phyloP scores from a whole-genome alignment of 1,140 invertebrate species.

The Melitaea cinxia region DNA sequence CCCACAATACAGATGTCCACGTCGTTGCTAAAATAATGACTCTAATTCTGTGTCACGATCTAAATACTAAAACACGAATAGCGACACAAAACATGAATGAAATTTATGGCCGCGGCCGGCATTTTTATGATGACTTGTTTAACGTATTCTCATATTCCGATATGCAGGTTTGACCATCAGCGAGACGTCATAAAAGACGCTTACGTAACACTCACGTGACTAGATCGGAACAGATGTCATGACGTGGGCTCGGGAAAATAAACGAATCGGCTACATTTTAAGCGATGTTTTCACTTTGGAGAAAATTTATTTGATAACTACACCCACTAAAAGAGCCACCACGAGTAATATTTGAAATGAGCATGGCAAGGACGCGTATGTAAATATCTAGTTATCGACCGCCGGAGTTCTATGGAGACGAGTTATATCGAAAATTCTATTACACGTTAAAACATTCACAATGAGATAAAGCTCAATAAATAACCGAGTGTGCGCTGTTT shows the following conservation, averaged over 20 bases:
- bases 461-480: constrained; percentile 21
- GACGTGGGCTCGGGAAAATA: constrained; percentile 29
- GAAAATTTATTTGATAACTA: constrained; percentile 14
- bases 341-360: neutral
- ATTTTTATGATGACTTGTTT: constrained; percentile 5
- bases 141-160: neutral
- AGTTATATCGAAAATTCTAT: constrained; percentile 13
- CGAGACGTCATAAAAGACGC: constrained; percentile 30
- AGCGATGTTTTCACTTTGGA: constrained; percentile 13
- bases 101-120: constrained; percentile 23
- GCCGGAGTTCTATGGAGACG: constrained; percentile 11
- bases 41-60: constrained; percentile 29
- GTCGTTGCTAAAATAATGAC: constrained; percentile 49
- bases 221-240: constrained; percentile 28
- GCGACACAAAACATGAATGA: constrained; percentile 33
- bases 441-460: constrained; percentile 14
- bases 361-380: neutral
- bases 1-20: constrained; percentile 50
- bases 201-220: constrained; percentile 35
- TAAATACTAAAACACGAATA: constrained; percentile 11
- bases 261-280: constrained; percentile 23
- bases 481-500: constrained; percentile 5
- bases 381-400: constrained; percentile 22
- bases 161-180: constrained; percentile 15
- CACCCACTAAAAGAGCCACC: constrained; percentile 9